Conservation (phyloP, 1,140 invertebrate species). For the Saxidomus purpurata region DNA sequence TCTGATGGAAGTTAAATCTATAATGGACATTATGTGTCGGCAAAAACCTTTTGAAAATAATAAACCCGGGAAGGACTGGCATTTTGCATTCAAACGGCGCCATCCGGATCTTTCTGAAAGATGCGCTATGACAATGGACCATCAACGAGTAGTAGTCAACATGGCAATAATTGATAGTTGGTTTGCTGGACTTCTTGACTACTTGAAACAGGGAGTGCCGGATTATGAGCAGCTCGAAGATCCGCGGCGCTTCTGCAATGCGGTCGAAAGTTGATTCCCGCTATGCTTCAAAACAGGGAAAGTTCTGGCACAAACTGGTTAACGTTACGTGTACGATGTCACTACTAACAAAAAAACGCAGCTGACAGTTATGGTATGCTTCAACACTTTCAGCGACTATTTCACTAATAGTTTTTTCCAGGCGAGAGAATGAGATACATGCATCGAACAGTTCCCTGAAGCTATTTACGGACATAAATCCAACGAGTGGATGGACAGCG, state of each 20-base stretch:
- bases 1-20: background rate
- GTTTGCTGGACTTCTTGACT: background rate
- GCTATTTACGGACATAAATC: background rate
- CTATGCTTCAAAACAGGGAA: background rate
- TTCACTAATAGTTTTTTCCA: constrained; percentile 12
- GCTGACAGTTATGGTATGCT: constrained; percentile 35
- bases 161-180: background rate
- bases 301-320: background rate
- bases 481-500: background rate
- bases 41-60: background rate
- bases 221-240: background rate
- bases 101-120: too few species aligned
- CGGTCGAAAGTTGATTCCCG: constrained; percentile 35
- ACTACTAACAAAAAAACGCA: background rate
- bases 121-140: too few species aligned
- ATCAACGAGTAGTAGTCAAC: background rate
- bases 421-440: background rate
- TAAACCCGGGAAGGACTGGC: background rate
- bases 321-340: background rate
- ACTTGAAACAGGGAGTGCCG: background rate
- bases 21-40: background rate
- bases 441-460: background rate
- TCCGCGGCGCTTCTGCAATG: background rate
- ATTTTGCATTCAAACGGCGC: background rate
- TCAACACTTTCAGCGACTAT: background rate